Conservation (phyloP, 2,888 invertebrate species). For the Pollenia griseotomentosa region DNA sequence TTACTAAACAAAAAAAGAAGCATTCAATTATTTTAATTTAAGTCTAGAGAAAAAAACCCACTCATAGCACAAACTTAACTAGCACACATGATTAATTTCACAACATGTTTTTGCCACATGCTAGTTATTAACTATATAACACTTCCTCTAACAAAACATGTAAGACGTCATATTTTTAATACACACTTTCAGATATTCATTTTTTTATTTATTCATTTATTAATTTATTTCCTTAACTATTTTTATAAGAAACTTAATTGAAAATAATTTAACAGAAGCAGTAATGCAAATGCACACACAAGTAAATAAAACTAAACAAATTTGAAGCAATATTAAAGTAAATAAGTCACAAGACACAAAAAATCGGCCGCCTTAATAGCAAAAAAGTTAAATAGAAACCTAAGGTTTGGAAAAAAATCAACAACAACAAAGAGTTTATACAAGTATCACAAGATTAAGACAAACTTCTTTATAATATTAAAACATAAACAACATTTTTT, state of each 20-base stretch:
- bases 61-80: not conserved
- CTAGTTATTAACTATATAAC: not conserved
- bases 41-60: not conserved
- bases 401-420: not conserved
- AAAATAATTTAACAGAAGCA: no score
- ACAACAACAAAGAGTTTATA: conserved; percentile 23
- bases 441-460: conserved; percentile 49
- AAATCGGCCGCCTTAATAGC: not conserved
- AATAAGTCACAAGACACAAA: conserved; percentile 19
- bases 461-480: conserved; percentile 49
- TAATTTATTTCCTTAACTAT: not conserved
- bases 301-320: not conserved
- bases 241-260: no score
- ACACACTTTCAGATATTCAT: not conserved
- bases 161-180: not conserved
- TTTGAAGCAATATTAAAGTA: not conserved
- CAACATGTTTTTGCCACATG: conserved; percentile 13
- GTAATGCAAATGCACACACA: no score
- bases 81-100: conserved; percentile 42
- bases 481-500: conserved; percentile 39
- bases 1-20: not conserved
- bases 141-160: conserved; percentile 31
- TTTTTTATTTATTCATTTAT: not conserved
- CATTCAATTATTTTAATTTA: not conserved
- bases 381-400: not conserved